These are phyloP conservation scores for Naja naja DNA, from an alignment of 2,113 vertebrate genomes.

Conservation along the genomic window DNA sequence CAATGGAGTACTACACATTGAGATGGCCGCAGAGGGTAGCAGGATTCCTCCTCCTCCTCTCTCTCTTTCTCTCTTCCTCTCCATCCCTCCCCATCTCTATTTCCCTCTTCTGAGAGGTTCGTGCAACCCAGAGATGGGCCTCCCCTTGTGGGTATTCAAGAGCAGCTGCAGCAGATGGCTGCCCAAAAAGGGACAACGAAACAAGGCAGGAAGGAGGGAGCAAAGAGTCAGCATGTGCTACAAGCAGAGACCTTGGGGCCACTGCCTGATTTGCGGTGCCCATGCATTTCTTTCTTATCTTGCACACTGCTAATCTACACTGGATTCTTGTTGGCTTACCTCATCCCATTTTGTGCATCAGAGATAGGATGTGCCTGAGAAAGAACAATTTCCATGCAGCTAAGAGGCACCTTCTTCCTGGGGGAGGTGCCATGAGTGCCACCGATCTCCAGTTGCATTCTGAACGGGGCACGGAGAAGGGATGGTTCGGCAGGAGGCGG, in stretches of 20 bases:
- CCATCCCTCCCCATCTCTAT: neutral
- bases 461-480: neutral
- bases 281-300: neutral
- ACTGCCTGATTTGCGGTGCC: neutral
- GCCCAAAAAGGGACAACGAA: neutral
- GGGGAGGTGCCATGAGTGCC: neutral
- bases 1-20: neutral
- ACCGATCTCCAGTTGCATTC: neutral
- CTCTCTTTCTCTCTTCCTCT: no score
- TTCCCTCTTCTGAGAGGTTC: neutral
- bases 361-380: no score
- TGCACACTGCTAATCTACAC: neutral
- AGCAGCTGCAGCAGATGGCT: neutral
- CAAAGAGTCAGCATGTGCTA: neutral
- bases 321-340: neutral
- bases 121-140: neutral
- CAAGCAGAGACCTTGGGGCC: neutral
- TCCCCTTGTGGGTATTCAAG: neutral
- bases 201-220: neutral
- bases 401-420: neutral
- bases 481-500: no score
- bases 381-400: no score
- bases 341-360: no score
- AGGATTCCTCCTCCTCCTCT: neutral
- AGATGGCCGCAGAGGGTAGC: no score